These are phyloP conservation scores for Callimorpha dominula DNA, from an alignment of 2,888 invertebrate genomes.

Conservation along the genomic window DNA sequence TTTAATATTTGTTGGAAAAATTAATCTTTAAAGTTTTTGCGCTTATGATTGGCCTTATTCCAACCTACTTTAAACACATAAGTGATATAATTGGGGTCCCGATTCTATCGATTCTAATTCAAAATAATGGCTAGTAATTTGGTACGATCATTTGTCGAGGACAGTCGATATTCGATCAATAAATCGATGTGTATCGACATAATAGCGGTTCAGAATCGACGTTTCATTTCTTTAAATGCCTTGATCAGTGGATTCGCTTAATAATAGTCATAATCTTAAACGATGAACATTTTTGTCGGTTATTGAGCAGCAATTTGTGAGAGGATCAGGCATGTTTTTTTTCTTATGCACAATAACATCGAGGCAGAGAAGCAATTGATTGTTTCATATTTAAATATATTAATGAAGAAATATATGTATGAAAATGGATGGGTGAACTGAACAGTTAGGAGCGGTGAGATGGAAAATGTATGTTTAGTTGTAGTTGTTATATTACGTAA, in stretches of 20 bases:
- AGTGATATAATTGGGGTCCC: conserved; percentile 86
- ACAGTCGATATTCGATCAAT: conserved; percentile 86
- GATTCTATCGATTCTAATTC: conserved; percentile 86
- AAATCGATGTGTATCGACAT: conserved; percentile 85
- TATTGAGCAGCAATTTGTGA: conserved; percentile 62
- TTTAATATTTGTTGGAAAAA: conserved; percentile 55
- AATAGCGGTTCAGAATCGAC: conserved; percentile 82
- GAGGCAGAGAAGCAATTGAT: conserved; percentile 13
- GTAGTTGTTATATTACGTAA: too few relatives aligned
- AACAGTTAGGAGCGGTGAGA: background rate
- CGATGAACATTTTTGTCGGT: conserved; percentile 74
- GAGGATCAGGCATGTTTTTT: conserved; percentile 47
- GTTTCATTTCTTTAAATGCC: conserved; percentile 86
- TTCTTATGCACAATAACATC: conserved; percentile 33
- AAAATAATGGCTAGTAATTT: conserved; percentile 86
- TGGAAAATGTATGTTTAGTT: background rate
- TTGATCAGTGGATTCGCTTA: conserved; percentile 83
- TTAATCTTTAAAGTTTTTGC: conserved; percentile 66
- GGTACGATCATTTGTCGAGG: conserved; percentile 83
- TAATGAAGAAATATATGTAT: background rate
- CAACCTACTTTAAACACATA: conserved; percentile 86
- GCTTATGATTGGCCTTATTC: conserved; percentile 76
- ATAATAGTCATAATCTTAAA: conserved; percentile 84
- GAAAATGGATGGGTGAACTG: background rate
- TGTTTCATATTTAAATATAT: conserved; percentile 4